Evolutionary conservation across 2,113 vertebrate genomes (phyloP).

Genomic region (Tragelaphus strepsiceros): DNA sequence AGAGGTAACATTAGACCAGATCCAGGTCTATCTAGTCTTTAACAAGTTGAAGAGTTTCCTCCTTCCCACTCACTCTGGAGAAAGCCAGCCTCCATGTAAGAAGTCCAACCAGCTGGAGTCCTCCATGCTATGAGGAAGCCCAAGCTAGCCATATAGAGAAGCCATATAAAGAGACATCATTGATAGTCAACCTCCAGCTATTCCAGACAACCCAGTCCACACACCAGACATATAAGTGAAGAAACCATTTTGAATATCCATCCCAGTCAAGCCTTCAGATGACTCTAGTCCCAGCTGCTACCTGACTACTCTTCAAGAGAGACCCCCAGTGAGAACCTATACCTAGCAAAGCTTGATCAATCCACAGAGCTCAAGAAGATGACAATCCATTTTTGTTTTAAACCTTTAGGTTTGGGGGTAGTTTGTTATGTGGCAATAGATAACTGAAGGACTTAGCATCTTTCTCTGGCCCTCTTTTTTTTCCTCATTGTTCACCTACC

Average conservation of each 20-base stretch:
- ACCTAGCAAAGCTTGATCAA: not conserved
- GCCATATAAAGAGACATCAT: not conserved
- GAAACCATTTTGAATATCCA: not conserved
- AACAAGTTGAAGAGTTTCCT: not conserved
- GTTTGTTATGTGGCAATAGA: not conserved
- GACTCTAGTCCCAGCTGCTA: not conserved
- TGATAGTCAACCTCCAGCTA: not conserved
- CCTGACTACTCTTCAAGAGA: not conserved
- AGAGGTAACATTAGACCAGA: not conserved
- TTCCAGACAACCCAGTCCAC: not conserved
- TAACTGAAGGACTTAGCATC: not conserved
- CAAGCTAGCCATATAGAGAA: not conserved
- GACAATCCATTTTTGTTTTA: not conserved
- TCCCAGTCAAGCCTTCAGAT: not conserved
- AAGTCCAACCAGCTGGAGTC: not conserved
- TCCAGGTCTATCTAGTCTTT: not conserved
- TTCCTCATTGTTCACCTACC: not conserved
- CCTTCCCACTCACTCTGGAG: not conserved
- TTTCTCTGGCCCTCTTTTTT: not conserved
- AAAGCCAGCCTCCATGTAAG: not conserved
- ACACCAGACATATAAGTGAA: not conserved
- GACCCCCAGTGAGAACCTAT: not conserved
- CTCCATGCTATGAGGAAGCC: not conserved
- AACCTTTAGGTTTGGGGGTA: not conserved
- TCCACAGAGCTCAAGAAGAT: not conserved